These are phyloP conservation scores for Phalacrocorax carbo DNA, from an alignment of 2,113 vertebrate species.

Conservation along the genomic window DNA sequence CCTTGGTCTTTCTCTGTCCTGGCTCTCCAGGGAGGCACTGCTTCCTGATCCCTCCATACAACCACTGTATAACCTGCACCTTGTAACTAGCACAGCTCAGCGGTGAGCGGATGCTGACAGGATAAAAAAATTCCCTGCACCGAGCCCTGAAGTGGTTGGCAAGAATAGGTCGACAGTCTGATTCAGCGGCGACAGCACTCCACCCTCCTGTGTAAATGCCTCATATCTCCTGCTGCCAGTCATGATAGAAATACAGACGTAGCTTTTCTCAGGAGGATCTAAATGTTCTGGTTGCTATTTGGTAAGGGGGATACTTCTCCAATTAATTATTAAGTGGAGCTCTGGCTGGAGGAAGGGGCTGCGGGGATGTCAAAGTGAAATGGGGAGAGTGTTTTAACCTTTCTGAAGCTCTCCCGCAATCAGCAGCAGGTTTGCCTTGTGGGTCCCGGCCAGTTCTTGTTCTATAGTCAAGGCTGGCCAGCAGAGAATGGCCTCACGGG, in stretches of 20 bases:
- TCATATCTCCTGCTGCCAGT: conserved; percentile 22
- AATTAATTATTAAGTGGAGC: conserved; percentile 43
- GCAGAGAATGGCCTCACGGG: conserved; percentile 25
- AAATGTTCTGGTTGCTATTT: conserved; percentile 37
- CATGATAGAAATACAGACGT: not conserved
- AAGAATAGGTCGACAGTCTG: not conserved
- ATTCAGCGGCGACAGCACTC: not conserved
- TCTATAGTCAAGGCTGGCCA: conserved; percentile 31
- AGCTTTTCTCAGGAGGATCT: conserved; percentile 26
- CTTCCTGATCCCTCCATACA: not conserved
- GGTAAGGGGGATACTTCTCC: conserved; percentile 19
- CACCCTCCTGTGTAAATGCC: conserved; percentile 13
- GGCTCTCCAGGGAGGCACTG: not conserved
- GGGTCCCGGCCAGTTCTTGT: conserved; percentile 30
- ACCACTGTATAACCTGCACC: not conserved
- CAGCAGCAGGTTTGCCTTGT: not conserved
- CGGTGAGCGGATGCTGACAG: not conserved
- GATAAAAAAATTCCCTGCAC: not conserved
- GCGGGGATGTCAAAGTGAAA: conserved; percentile 8
- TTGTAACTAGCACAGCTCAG: not conserved
- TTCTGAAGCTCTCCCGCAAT: not conserved
- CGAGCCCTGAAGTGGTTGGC: not conserved
- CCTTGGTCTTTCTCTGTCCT: not conserved
- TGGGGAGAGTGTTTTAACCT: not conserved
- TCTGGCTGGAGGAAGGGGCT: conserved; percentile 39